Base-by-base conservation (phyloP, 30 jellyfish, hydroid and myxozoan genomes). In the Aurelia aurita complex sp. Pacific region DNA sequence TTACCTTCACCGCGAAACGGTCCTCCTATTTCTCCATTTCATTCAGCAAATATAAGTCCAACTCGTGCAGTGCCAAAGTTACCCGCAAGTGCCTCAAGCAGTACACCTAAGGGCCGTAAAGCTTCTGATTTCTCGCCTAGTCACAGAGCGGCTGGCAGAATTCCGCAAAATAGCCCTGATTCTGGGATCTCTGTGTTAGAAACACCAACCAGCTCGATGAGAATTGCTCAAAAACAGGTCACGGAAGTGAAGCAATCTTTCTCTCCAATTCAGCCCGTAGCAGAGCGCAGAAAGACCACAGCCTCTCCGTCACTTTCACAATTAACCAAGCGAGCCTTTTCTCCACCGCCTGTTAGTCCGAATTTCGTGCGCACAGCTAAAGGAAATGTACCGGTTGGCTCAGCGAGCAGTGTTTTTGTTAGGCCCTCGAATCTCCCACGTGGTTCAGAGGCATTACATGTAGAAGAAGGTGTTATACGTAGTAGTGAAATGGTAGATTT, bases 261-360 rank as follows among this genome's bases (percentile, higher is more conserved):
- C 77, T 92, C 98, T 5, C 98, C 98, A 23, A 92, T 92, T 29
- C 95, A 92, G 66, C 98, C 98, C 18, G 85, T 94, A 16, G 78
- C 67, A 38, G 53, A 74, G 18, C 57, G 88, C 67, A 74, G 76
- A 57, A 59, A 46, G 15, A 4, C 91, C 33, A 52, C 65, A 15
- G 64, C 67, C 14, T 89, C 97, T 19, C 96, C 98, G 36, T 87
- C 78, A 57, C 70, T 88, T 29, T 83, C 81, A 17, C 96, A 72
- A 51, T 85, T 88, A 15, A 79, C 89, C 34, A 85, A 87, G 52
- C 89, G 94, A n/a, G 82, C 89, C 51, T 90, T 82, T 67, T 78
- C 87, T 18, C 91, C 91, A 33, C 93, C 97, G 33, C 86, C 90
- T 13, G 79, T 43, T 0, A 80, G 77, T 32, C 88, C 94, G 40